Base-by-base conservation (phyloP, 2,113 vertebrate species). In the Rallus limicola region DNA sequence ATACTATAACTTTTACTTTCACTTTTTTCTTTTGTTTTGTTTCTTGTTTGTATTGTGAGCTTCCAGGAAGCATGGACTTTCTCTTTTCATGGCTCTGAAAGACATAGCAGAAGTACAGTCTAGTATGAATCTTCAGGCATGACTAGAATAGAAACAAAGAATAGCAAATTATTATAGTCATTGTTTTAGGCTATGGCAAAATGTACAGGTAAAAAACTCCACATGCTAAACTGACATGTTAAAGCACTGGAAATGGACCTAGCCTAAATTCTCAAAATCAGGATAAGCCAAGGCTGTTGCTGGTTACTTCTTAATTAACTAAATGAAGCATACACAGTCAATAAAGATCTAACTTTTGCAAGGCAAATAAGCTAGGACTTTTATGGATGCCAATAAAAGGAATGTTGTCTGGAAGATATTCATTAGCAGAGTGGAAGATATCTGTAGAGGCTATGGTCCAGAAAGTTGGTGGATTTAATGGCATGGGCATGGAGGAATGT, bases 391-490 rank as follows among this genome's bases (percentile, higher is more conserved):
- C 81, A 76, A 31, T 93, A 77, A 92, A 95, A 82, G 46, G 70
- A 90, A 60, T 59, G 82, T 70, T 69, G 88, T 96, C 93, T 92
- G 81, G 55, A 82, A 94, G 82, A 91, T 48, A 79, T 80, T 88
- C 17, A 84, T 85, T 92, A 86, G 53, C 80, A 56, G 65, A 24
- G 23, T 78, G 40, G 77, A 91, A 92, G 90, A 59, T 40, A 34
- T 84, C 94, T 95, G 78, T 40, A 58, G 81, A 94, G 40, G 93
- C 70, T 95, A 82, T 72, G 93, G 89, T 93, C 91, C 85, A 96
- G 95, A 94, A 95, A 95, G 83, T 11, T 82, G 67, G 78, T 88
- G 70, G 36, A 58, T 95, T 95, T 97, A 95, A 95, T 68, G 86
- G 40, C 62, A 89, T 0, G 4, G 62, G 53, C 81, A 79, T 1